A percentile compares a stretch with the other conserved stretches of the same genome.
phyloP scores from a whole-genome alignment of 2,113 vertebrate genomes.

The Eclectus roratus region DNA sequence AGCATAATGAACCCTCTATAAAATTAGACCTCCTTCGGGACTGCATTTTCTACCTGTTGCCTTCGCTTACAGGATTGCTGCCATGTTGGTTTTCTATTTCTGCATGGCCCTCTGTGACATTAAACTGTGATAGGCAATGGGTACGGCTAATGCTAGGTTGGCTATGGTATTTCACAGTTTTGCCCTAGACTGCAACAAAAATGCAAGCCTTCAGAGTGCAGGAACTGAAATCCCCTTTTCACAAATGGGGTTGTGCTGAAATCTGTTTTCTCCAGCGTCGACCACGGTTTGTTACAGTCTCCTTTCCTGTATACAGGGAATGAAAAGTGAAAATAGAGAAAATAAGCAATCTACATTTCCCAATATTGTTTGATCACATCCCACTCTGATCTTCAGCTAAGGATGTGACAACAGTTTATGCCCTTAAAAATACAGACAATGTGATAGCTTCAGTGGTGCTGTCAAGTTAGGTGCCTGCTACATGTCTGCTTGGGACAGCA shows the following conservation, averaged over 20 bases:
- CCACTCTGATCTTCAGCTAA: neutral
- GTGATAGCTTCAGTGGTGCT: neutral
- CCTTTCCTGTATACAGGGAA: neutral
- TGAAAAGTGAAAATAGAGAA: neutral
- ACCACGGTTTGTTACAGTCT: neutral
- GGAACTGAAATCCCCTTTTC: neutral
- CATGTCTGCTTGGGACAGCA: accelerated
- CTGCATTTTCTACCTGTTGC: neutral
- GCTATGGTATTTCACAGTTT: neutral
- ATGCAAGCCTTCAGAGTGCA: accelerated
- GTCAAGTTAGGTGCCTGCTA: neutral
- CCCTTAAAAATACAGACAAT: neutral
- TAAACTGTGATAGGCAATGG: accelerated
- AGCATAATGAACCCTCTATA: neutral
- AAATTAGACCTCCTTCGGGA: neutral
- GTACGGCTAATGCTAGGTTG: neutral
- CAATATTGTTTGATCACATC: neutral
- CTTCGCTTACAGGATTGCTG: neutral
- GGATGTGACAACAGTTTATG: neutral
- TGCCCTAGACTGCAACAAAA: neutral
- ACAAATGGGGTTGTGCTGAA: neutral
- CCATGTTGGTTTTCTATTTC: neutral
- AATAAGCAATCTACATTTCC: neutral
- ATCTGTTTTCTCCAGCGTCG: neutral
- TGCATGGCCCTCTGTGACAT: too few species aligned